These are phyloP conservation scores for Corythornis leucogaster DNA, from an alignment of 2,797 vertebrate genomes.

Conservation along the genomic window DNA sequence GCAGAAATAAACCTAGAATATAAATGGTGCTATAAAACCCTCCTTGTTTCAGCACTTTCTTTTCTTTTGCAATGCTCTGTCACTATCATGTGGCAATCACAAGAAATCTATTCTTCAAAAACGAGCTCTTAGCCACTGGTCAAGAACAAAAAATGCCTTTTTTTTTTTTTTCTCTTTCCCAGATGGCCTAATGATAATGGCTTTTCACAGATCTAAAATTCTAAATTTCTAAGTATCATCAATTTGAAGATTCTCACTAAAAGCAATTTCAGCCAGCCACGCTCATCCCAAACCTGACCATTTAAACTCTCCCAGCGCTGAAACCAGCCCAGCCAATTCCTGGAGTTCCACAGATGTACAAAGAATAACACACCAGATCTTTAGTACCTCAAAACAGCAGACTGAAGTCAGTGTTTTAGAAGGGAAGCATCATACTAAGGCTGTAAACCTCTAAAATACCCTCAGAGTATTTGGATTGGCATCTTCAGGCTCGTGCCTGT, in stretches of 20 bases:
- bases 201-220: constrained; percentile 17
- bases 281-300: neutral
- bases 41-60: constrained; percentile 62
- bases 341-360: neutral
- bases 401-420: neutral
- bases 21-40: constrained; percentile 57
- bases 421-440: neutral
- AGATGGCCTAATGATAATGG: constrained; percentile 55
- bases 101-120: constrained; percentile 52
- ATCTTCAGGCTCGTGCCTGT: neutral
- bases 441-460: neutral
- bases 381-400: neutral
- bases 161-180: neutral
- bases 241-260: neutral
- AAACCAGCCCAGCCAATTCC: neutral
- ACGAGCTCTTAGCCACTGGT: neutral
- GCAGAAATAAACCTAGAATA: constrained; percentile 61
- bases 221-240: neutral
- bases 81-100: constrained; percentile 51
- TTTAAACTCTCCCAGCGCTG: neutral
- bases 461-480: neutral
- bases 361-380: neutral
- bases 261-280: neutral
- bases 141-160: constrained; percentile 18
- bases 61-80: constrained; percentile 15